Percentiles rank a stretch among this genome's conserved stretches.
phyloP scores from a whole-genome alignment of 2,888 invertebrate species.

The Syrista parreyssii region DNA sequence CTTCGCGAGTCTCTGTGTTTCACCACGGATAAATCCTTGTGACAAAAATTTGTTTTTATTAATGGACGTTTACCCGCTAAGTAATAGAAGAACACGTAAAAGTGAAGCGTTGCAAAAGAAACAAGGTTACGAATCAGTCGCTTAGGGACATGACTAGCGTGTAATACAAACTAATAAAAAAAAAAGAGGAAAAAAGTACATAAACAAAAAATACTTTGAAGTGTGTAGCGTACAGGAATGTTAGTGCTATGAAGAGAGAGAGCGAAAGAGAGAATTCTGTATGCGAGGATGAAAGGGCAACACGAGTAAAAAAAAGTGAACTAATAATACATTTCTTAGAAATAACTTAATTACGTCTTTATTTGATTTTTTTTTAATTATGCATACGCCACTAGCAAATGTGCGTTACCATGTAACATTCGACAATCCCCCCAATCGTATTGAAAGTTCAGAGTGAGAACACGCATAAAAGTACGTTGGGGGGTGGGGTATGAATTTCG shows the following conservation, averaged over 20 bases:
- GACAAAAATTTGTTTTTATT: slow-evolving; percentile 36
- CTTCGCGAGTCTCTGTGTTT: not conserved
- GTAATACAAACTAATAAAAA: slow-evolving; percentile 27
- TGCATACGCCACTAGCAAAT: slow-evolving; percentile 22
- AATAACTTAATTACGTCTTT: slow-evolving; percentile 16
- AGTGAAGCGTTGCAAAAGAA: slow-evolving; percentile 20
- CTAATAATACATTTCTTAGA: slow-evolving; percentile 8
- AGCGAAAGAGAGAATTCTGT: not conserved
- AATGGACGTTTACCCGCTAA: slow-evolving; percentile 38
- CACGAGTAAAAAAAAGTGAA: not conserved
- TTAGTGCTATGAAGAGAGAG: not conserved
- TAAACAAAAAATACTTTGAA: not conserved
- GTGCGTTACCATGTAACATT: not conserved
- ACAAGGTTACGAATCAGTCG: not conserved
- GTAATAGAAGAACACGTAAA: not conserved
- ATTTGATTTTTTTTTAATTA: slow-evolving; percentile 36
- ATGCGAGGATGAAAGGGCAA: slow-evolving; percentile 8
- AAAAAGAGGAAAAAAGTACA: not conserved
- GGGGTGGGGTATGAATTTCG: not conserved
- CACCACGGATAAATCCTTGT: not conserved
- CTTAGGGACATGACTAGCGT: not conserved
- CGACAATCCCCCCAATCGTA: not conserved
- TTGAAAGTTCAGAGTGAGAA: not conserved
- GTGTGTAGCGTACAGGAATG: not conserved
- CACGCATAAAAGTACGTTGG: not conserved